Percentiles rank a stretch among this genome's conserved stretches.
Conservation (phyloP, 1,140 invertebrate genomes). For the Drosophila eugracilis region DNA sequence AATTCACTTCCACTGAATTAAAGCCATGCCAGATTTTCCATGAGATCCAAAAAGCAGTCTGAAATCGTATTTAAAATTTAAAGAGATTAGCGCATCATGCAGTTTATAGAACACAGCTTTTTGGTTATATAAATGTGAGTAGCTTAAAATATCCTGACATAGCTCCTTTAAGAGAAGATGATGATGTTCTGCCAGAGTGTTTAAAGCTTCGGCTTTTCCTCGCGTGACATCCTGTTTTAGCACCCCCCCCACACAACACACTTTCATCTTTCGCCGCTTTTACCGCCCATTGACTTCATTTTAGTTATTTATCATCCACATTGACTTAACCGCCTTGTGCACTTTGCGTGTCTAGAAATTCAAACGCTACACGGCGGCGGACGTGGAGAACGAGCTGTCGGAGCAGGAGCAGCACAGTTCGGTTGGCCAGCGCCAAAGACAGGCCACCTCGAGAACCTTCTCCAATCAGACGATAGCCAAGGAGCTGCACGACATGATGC, state of each 20-base stretch:
- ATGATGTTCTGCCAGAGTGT: background rate
- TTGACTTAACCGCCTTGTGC: constrained; percentile 45
- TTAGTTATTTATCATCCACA: constrained; percentile 51
- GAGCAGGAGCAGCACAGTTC: constrained; percentile 78
- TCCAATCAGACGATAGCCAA: constrained; percentile 79
- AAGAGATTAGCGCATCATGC: background rate
- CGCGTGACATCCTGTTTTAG: background rate
- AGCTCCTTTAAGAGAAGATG: background rate
- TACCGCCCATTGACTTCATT: constrained; percentile 40
- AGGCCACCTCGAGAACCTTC: constrained; percentile 65
- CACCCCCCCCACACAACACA: too few species aligned
- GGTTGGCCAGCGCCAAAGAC: constrained; percentile 64
- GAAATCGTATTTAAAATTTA: background rate
- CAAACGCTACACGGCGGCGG: constrained; percentile 80
- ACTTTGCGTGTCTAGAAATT: constrained; percentile 69
- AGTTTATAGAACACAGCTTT: background rate
- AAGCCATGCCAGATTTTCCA: background rate
- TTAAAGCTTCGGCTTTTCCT: constrained; percentile 4
- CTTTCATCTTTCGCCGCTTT: constrained; percentile 14
- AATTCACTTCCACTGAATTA: background rate
- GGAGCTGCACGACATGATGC: constrained; percentile 76
- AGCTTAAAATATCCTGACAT: background rate
- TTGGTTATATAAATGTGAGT: too few species aligned
- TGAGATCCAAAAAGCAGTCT: background rate
- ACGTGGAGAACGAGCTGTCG: constrained; percentile 79